These are phyloP conservation scores for Chrysoperla carnea DNA, from an alignment of 1,140 invertebrate genomes.

Conservation along the genomic window DNA sequence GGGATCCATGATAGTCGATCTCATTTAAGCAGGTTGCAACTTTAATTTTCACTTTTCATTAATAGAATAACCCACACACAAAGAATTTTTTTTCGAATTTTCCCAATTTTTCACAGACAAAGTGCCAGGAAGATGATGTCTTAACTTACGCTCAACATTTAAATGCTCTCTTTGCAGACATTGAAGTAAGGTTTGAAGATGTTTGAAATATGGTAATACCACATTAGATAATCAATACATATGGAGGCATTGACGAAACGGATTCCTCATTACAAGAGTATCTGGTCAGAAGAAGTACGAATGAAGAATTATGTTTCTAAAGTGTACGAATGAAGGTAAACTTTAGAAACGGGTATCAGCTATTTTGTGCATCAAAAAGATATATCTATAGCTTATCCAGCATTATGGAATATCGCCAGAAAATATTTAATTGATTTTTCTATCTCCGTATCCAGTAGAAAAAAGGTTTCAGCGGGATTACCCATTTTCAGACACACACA, in stretches of 20 bases:
- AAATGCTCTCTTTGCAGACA: constrained; percentile 9
- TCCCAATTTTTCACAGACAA: constrained; percentile 12
- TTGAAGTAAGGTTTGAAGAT: constrained; percentile 15
- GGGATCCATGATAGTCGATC: no score
- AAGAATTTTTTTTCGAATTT: constrained; percentile 16
- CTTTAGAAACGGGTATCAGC: constrained; percentile 12
- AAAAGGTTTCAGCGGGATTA: no score
- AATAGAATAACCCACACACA: no score
- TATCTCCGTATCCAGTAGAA: no score
- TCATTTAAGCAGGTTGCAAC: no score
- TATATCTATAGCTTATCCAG: constrained; percentile 7
- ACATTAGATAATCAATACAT: constrained; percentile 14
- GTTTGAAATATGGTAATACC: constrained; percentile 15
- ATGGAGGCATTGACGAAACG: constrained; percentile 10
- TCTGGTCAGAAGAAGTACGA: constrained; percentile 10
- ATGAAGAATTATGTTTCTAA: constrained; percentile 15
- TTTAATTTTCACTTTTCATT: no score
- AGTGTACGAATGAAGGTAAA: no score
- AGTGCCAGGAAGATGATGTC: constrained; percentile 10
- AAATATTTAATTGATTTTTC: constrained; percentile 1
- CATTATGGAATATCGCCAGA: constrained; percentile 5
- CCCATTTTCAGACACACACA: no score
- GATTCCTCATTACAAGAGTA: constrained; percentile 16
- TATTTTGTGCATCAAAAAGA: constrained; percentile 9
- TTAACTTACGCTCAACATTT: constrained; percentile 14